These are phyloP conservation scores for Brienomyrus longianalis DNA, from an alignment of 2,113 vertebrate genomes.

Conservation along the genomic window DNA sequence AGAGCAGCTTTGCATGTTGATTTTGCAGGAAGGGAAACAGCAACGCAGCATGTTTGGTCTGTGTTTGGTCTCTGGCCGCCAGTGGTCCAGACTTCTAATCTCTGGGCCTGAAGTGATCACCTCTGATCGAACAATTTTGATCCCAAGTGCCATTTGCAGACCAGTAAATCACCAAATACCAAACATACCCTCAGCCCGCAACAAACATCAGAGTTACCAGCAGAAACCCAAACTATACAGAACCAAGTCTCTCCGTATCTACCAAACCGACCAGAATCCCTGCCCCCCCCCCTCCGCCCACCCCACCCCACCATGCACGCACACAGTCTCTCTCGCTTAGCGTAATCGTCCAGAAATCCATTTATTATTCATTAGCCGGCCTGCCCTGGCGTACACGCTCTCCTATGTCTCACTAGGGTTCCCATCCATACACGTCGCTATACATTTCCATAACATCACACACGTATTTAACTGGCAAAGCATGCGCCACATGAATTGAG, in stretches of 20 bases:
- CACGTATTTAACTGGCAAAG: neutral
- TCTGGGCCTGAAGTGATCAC: neutral
- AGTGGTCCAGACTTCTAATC: neutral
- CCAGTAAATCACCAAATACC: neutral
- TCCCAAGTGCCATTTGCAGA: neutral
- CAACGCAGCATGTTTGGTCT: neutral
- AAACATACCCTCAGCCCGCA: neutral
- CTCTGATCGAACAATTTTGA: neutral
- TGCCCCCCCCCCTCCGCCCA: neutral
- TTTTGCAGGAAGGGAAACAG: neutral
- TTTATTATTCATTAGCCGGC: neutral
- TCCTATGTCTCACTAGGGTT: neutral
- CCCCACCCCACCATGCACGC: neutral
- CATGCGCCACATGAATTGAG: neutral
- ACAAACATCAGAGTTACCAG: neutral
- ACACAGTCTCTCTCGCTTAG: slow-evolving; percentile 3
- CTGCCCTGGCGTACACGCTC: neutral
- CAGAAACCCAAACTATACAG: neutral
- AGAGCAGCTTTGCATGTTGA: neutral
- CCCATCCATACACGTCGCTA: neutral
- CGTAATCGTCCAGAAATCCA: neutral
- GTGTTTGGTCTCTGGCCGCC: too few species aligned
- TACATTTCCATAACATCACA: neutral
- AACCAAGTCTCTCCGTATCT: neutral
- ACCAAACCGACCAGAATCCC: neutral